Percentiles rank a stretch among this genome's conserved stretches.
Conservation (phyloP, 2,113 vertebrate species). For the Oenanthe melanoleuca region DNA sequence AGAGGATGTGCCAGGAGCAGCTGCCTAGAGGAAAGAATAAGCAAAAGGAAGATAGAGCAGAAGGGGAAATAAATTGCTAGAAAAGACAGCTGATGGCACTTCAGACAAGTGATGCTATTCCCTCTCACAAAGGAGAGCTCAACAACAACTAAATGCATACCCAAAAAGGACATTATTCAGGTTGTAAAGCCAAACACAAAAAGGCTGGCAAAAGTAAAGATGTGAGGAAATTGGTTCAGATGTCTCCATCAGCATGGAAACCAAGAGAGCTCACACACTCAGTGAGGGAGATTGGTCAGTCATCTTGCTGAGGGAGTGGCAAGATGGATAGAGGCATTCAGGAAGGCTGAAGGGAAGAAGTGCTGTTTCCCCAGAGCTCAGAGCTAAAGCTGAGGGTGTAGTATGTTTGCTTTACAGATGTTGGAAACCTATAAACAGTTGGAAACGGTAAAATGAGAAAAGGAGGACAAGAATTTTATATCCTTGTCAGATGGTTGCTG, state of each 20-base stretch:
- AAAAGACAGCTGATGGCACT: not conserved
- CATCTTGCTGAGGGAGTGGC: not conserved
- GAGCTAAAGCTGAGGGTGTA: not conserved
- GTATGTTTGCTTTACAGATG: not conserved
- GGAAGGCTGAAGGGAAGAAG: not conserved
- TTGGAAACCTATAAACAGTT: not conserved
- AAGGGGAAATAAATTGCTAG: not conserved
- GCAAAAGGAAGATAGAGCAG: not conserved
- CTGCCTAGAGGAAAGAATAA: not conserved
- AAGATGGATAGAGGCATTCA: not conserved
- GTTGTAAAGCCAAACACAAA: not conserved
- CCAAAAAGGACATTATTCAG: not conserved
- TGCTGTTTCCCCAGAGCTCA: not conserved
- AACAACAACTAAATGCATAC: fast-evolving
- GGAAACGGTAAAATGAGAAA: not conserved
- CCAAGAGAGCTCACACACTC: not conserved
- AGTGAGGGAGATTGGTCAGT: not conserved
- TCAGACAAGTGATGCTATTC: not conserved
- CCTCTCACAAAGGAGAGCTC: not conserved
- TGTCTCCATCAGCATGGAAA: not conserved
- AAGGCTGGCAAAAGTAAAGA: not conserved
- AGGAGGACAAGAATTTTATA: not conserved
- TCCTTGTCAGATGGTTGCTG: not conserved
- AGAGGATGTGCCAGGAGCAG: not conserved
- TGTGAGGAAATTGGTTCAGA: not conserved